These are phyloP conservation scores for Drosophila melanica DNA, from an alignment of 1,140 invertebrate genomes.

Conservation along the genomic window DNA sequence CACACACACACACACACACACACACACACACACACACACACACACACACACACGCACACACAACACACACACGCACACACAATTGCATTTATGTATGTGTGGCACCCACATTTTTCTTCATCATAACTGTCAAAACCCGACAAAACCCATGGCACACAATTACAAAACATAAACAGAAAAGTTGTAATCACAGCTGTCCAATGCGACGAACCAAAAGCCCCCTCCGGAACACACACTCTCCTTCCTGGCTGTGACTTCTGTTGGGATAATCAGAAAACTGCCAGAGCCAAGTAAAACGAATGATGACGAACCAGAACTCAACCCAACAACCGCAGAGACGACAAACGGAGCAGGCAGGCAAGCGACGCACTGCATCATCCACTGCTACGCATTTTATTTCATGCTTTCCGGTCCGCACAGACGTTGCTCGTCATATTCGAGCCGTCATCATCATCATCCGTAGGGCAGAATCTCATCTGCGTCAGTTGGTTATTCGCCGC, in stretches of 20 bases:
- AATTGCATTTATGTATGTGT: constrained; percentile 8
- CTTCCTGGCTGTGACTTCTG: constrained; percentile 38
- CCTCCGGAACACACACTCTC: constrained; percentile 12
- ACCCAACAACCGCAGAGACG: constrained; percentile 33
- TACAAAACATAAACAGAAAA: constrained; percentile 77
- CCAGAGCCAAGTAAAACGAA: constrained; percentile 52
- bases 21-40: neutral
- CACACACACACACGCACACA: constrained; percentile 23
- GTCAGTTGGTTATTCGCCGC: constrained; percentile 32
- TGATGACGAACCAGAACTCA: constrained; percentile 25
- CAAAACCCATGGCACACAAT: constrained; percentile 59
- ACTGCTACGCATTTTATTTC: constrained; percentile 65
- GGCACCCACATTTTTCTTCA: constrained; percentile 66
- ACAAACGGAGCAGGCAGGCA: constrained; percentile 6
- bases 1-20: constrained; percentile 23
- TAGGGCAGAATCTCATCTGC: constrained; percentile 41
- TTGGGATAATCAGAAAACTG: constrained; percentile 54
- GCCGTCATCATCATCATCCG: constrained; percentile 21
- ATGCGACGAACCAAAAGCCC: constrained; percentile 46
- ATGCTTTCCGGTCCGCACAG: constrained; percentile 69
- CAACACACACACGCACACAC: neutral
- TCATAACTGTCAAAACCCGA: constrained; percentile 79
- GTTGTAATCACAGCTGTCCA: constrained; percentile 80
- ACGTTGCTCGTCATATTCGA: constrained; percentile 33
- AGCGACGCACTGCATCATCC: constrained; percentile 48